These are phyloP conservation scores for Iphiclides podalirius DNA, from an alignment of 2,888 invertebrate species.

Conservation along the genomic window DNA sequence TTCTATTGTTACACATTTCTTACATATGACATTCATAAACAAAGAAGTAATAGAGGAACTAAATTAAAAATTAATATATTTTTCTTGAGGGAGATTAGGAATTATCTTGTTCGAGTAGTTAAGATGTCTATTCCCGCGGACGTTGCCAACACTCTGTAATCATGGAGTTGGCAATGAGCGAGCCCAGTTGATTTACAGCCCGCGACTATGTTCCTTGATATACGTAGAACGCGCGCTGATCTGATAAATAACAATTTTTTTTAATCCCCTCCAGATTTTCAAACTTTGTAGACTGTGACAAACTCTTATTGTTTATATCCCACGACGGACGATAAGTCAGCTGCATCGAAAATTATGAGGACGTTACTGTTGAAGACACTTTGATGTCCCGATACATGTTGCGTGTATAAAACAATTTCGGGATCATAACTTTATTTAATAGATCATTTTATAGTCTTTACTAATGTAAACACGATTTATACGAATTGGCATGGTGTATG, in stretches of 20 bases:
- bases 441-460: slow-evolving; percentile 12
- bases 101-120: slow-evolving; percentile 40
- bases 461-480: slow-evolving; percentile 18
- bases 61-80: neutral
- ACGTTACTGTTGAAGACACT: slow-evolving; percentile 14
- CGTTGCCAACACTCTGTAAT: slow-evolving; percentile 58
- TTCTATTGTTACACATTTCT: too few relatives aligned
- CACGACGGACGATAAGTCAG: slow-evolving; percentile 15
- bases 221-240: slow-evolving; percentile 37
- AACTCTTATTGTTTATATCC: slow-evolving; percentile 31
- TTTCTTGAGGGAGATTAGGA: slow-evolving; percentile 10
- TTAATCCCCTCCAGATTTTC: slow-evolving; percentile 29
- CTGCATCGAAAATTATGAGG: slow-evolving; percentile 13
- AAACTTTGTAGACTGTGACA: slow-evolving; percentile 31
- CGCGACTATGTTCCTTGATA: slow-evolving; percentile 47
- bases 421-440: slow-evolving; percentile 13
- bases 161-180: slow-evolving; percentile 62
- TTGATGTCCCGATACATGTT: too few relatives aligned
- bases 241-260: slow-evolving; percentile 34
- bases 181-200: slow-evolving; percentile 70
- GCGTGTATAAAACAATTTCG: slow-evolving; percentile 10
- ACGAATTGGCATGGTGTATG: slow-evolving; percentile 6
- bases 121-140: slow-evolving; percentile 51
- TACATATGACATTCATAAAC: neutral
- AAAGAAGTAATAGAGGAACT: neutral